Percentiles rank a stretch among this genome's conserved stretches.
These are phyloP conservation scores for Venustaconcha ellipsiformis DNA, from an alignment of 1,140 invertebrate genomes.

Conservation along the genomic window DNA sequence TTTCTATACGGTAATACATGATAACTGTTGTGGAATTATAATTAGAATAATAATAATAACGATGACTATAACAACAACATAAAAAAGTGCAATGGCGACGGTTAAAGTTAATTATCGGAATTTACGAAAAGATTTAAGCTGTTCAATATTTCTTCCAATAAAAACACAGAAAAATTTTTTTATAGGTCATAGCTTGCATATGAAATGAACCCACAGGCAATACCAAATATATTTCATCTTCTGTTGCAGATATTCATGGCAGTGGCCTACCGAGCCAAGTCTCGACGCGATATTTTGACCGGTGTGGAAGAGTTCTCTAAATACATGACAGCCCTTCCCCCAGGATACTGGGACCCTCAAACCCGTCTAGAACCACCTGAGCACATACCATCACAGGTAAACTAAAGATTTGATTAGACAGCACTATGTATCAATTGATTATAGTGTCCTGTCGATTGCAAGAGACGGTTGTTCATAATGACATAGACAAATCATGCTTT, in stretches of 20 bases:
- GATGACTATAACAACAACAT: too few relatives aligned
- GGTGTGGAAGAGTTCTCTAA: constrained; percentile 97
- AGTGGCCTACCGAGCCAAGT: constrained; percentile 90
- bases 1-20: too few relatives aligned
- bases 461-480: not conserved
- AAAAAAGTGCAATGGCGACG: too few relatives aligned
- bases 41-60: not conserved
- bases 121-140: not conserved
- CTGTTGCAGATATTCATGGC: constrained; percentile 83
- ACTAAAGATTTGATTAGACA: not conserved
- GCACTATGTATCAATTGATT: not conserved
- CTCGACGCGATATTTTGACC: constrained; percentile 85
- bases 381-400: constrained; percentile 89
- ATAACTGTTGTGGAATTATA: not conserved
- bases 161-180: not conserved
- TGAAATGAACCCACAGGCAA: not conserved
- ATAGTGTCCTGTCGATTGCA: not conserved
- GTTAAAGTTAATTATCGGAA: not conserved
- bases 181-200: not conserved
- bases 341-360: constrained; percentile 97
- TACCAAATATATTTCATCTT: not conserved
- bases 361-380: constrained; percentile 98
- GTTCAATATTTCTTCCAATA: not conserved
- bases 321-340: constrained; percentile 94
- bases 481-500: too few relatives aligned